Conservation (phyloP, 2,797 vertebrate species). For the Bradypodion ventrale region DNA sequence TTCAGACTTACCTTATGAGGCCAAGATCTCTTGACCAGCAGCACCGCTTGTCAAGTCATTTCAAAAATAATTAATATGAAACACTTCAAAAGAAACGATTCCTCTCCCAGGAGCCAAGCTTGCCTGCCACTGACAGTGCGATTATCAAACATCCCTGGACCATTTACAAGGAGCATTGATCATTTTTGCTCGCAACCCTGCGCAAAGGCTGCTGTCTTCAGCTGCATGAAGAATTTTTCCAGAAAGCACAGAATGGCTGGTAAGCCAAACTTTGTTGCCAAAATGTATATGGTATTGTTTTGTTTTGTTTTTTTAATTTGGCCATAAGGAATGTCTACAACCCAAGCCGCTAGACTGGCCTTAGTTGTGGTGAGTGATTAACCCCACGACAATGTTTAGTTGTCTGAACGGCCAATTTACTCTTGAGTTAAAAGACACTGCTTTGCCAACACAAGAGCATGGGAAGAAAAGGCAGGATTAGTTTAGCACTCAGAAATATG, state of each 20-base stretch:
- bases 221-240: background rate
- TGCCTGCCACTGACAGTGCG: background rate
- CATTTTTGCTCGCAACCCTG: background rate
- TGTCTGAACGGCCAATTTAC: constrained; percentile 41
- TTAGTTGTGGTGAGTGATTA: constrained; percentile 46
- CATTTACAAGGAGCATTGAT: background rate
- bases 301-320: constrained; percentile 46
- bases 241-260: constrained; percentile 24
- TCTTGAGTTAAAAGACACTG: constrained; percentile 23
- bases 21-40: background rate
- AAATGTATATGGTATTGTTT: constrained; percentile 7
- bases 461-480: constrained; percentile 27
- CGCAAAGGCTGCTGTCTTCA: background rate
- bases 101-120: background rate
- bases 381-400: constrained; percentile 49
- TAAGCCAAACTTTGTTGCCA: constrained; percentile 35
- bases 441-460: constrained; percentile 36
- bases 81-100: background rate
- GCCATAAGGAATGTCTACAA: constrained; percentile 26
- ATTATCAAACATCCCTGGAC: background rate
- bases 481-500: constrained; percentile 68
- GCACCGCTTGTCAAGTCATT: background rate
- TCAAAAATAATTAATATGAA: background rate
- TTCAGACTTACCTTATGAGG: background rate
- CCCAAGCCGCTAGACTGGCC: constrained; percentile 45